Percentiles rank a stretch among this genome's conserved stretches.
phyloP scores from a whole-genome alignment of 2,113 vertebrate genomes.

The Varanus komodoensis region DNA sequence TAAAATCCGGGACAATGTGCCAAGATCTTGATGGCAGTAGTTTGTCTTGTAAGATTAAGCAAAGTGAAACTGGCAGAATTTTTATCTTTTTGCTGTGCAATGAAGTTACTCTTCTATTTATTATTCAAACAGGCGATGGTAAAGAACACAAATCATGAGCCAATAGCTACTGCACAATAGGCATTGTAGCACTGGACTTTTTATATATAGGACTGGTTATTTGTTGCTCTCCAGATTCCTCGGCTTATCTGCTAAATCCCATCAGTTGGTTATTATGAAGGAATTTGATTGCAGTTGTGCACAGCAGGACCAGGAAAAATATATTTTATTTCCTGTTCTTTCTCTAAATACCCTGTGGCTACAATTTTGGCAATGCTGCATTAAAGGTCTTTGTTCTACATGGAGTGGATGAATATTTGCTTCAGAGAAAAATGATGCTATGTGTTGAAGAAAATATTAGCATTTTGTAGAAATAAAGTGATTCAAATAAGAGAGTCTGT shows the following conservation, averaged over 20 bases:
- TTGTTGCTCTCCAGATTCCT: conserved; percentile 54
- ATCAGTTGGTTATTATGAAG: conserved; percentile 62
- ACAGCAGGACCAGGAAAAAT: conserved; percentile 75
- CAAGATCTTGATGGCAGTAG: conserved; percentile 42
- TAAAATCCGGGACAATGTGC: neutral
- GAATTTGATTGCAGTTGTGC: conserved; percentile 63
- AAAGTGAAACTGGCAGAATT: conserved; percentile 21
- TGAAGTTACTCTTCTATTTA: conserved; percentile 70
- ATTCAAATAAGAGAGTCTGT: conserved; percentile 55
- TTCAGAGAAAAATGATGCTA: conserved; percentile 54
- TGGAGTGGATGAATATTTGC: conserved; percentile 54
- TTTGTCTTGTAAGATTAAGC: conserved; percentile 56
- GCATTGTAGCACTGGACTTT: conserved; percentile 47
- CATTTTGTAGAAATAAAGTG: conserved; percentile 53
- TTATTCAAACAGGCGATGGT: conserved; percentile 62
- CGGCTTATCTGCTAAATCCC: conserved; percentile 53
- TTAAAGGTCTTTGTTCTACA: conserved; percentile 66
- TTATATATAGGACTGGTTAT: conserved; percentile 66
- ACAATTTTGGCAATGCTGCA: conserved; percentile 61
- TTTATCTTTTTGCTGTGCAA: conserved; percentile 20
- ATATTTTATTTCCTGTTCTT: conserved; percentile 25
- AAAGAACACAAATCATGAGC: conserved; percentile 53
- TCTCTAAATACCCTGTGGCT: conserved; percentile 40
- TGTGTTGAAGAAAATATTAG: conserved; percentile 60
- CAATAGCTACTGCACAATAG: conserved; percentile 52